phyloP scores from a whole-genome alignment of 2,888 invertebrate genomes.

The Nipponacmea schrenckii region DNA sequence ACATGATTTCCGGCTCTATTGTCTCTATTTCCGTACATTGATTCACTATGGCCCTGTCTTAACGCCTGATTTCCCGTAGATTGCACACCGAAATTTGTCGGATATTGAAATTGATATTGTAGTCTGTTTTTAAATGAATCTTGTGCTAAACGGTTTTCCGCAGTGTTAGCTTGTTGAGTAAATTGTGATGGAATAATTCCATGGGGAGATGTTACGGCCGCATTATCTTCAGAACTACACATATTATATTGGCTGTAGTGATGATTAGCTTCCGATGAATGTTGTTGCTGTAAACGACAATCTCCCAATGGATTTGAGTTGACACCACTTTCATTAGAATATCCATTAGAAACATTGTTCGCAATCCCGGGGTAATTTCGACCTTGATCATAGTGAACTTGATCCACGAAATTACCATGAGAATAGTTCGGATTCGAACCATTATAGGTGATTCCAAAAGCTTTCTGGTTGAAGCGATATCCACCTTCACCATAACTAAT shows the following conservation, averaged over 20 bases:
- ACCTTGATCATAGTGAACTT: not conserved
- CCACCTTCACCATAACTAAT: not conserved
- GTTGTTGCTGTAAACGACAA: slow-evolving; percentile 8
- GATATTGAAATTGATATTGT: slow-evolving; percentile 6
- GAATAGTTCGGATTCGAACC: slow-evolving; percentile 1
- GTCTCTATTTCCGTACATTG: slow-evolving; percentile 7
- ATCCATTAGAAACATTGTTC: slow-evolving; percentile 6
- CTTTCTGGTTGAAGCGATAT: slow-evolving; percentile 4
- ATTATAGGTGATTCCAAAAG: not conserved
- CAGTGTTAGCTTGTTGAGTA: slow-evolving; percentile 6
- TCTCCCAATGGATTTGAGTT: slow-evolving; percentile 1
- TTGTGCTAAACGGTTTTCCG: slow-evolving; percentile 6
- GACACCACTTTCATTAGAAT: slow-evolving; percentile 7
- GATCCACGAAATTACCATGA: not conserved
- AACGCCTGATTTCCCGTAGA: slow-evolving; percentile 1
- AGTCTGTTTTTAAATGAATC: slow-evolving; percentile 8
- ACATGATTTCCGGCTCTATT: slow-evolving; percentile 19
- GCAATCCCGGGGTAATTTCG: slow-evolving; percentile 2
- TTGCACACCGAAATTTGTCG: slow-evolving; percentile 3
- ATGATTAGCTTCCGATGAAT: slow-evolving; percentile 1
- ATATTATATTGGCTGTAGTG: slow-evolving; percentile 2
- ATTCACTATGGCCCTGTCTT: not conserved
- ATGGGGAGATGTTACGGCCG: slow-evolving; percentile 3
- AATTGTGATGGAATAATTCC: slow-evolving; percentile 3
- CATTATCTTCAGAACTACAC: slow-evolving; percentile 7